Conservation (phyloP, 2,888 invertebrate species). For the Agriopis leucophaearia region DNA sequence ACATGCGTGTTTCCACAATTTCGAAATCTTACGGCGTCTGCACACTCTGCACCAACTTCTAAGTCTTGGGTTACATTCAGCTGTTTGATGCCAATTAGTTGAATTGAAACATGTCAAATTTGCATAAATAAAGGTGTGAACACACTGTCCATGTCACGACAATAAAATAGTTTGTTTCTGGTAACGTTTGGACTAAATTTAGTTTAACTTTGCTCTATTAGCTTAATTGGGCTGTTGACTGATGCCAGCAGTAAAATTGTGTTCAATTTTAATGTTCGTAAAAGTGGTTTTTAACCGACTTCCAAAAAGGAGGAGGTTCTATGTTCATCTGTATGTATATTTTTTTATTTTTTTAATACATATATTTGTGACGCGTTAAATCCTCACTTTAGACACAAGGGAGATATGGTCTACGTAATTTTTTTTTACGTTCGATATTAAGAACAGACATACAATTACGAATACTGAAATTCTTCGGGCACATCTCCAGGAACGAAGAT, state of each 20-base stretch:
- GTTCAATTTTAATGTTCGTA: not conserved
- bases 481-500: too few species aligned
- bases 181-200: slow-evolving; percentile 36
- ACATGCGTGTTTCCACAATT: not conserved
- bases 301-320: not conserved
- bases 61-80: slow-evolving; percentile 7
- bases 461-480: too few species aligned
- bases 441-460: too few species aligned
- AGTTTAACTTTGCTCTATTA: slow-evolving; percentile 24
- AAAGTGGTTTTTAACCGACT: not conserved
- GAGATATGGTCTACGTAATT: too few species aligned
- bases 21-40: not conserved
- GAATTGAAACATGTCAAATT: slow-evolving; percentile 38
- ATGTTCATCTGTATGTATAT: too few species aligned
- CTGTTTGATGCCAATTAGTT: slow-evolving; percentile 44
- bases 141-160: slow-evolving; percentile 34
- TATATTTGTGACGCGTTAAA: too few species aligned
- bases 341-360: too few species aligned
- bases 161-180: slow-evolving; percentile 33
- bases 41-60: not conserved
- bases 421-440: too few species aligned
- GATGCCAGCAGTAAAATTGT: slow-evolving; percentile 1
- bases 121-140: slow-evolving; percentile 47
- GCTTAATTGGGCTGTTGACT: slow-evolving; percentile 31
- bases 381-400: too few species aligned